Base-by-base conservation (phyloP, 2,888 invertebrate genomes). In the Lagria hirta region DNA sequence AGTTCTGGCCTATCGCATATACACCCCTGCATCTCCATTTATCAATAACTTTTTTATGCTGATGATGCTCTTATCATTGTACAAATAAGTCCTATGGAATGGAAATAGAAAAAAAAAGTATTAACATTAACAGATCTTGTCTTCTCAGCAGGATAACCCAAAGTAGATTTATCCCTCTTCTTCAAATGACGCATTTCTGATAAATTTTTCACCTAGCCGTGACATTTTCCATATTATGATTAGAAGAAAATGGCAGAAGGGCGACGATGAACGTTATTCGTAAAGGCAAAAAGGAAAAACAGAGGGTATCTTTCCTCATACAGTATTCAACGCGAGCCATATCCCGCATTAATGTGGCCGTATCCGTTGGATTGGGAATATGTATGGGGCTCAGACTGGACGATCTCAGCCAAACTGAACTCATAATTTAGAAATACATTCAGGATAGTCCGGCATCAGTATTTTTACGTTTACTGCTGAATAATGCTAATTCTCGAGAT, bases 241-340 rank as follows among this genome's bases (percentile, higher is more conserved):
- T 41, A 46, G 41, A 11, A 24, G 32, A 29, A 37, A 43, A 37
- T 24, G 27, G 14, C 24, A 15, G 10, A 16, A 32, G 37, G 21
- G 22, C 37, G 37, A 32, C 37, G 38, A 38, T 21, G 37, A 26
- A 20, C 11, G 8, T 15, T 21, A 27, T 14, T 33, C 18, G 24
- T 27, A 30, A 8, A 16, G 23, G 16, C 7, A 29, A 29, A 22
- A 37, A 30, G 30, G 40, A 35, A 16, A 35, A 41, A 35, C 29
- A 35, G 22, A 32, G 46, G 40, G 30, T 40, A 28, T 45, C 45
- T 35, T 29, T 29, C 20, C 35, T 29, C 63, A 65, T 65, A 64
- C 63, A 65, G 62, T 65, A 65, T 65, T 65, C 65, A 64, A 61
- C 62, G 60, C 60, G 57, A 55, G 53, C 57, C 55, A 64, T 62